phyloP scores from a whole-genome alignment of 1,140 invertebrate genomes.

The Tenebrio molitor region DNA sequence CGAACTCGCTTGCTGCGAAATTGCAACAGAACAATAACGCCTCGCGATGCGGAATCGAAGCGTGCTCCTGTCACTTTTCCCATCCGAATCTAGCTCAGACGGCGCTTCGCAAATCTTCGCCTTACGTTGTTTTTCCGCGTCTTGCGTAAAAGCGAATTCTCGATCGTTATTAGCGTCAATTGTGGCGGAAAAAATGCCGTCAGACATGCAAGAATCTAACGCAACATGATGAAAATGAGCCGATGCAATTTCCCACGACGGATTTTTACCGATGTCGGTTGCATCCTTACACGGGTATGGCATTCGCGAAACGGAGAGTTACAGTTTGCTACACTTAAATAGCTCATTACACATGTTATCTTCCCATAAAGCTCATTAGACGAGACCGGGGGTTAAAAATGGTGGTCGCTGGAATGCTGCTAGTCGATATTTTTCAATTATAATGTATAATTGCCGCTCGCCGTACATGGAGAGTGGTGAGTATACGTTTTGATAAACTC shows the following conservation, averaged over 20 bases:
- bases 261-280: not conserved
- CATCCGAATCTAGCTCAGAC: too few relatives aligned
- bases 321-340: not conserved
- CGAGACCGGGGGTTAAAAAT: conserved; percentile 6
- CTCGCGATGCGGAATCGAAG: too few relatives aligned
- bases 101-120: too few relatives aligned
- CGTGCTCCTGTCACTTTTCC: too few relatives aligned
- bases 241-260: not conserved
- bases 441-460: conserved; percentile 7
- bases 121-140: too few relatives aligned
- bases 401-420: not conserved
- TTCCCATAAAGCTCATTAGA: conserved; percentile 30
- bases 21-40: not conserved
- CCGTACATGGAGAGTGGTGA: not conserved
- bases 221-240: not conserved
- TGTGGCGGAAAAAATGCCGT: too few relatives aligned
- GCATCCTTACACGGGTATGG: not conserved
- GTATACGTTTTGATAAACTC: conserved; percentile 1
- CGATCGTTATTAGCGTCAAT: too few relatives aligned
- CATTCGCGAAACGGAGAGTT: not conserved
- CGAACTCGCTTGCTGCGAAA: not conserved
- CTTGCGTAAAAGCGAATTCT: too few relatives aligned
- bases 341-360: conserved; percentile 20
- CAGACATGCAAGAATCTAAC: too few relatives aligned
- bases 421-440: not conserved